A percentile compares a stretch with the other conserved stretches of the same genome.
Conservation (phyloP, 2,113 vertebrate species). For the Edolisoma coerulescens region DNA sequence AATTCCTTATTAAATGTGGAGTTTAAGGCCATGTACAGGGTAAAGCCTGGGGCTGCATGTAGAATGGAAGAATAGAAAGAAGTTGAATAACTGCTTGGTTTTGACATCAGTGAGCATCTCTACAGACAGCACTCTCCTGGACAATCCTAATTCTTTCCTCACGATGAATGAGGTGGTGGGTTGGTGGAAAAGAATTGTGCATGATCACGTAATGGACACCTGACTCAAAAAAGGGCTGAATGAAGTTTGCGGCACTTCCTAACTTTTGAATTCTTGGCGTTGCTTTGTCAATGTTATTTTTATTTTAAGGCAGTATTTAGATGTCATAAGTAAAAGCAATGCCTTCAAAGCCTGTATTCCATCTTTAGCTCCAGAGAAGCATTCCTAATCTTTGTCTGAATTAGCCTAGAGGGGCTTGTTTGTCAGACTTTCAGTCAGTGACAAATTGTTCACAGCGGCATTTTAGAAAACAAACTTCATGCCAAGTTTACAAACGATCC, state of each 20-base stretch:
- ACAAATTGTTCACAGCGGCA: background rate
- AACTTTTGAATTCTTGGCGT: background rate
- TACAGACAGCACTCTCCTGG: background rate
- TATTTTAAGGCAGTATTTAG: background rate
- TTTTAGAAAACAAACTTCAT: conserved; percentile 5
- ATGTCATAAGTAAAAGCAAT: background rate
- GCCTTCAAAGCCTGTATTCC: background rate
- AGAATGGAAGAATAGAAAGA: background rate
- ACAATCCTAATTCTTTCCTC: background rate
- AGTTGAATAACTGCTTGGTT: background rate
- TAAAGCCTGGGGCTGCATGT: background rate
- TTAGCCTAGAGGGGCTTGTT: background rate
- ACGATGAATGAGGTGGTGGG: background rate
- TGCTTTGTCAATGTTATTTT: background rate
- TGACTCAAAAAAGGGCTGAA: background rate
- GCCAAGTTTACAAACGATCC: background rate
- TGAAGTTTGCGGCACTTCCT: background rate
- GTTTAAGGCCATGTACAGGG: background rate
- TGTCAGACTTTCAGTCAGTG: background rate
- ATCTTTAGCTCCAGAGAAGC: background rate
- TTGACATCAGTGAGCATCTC: background rate
- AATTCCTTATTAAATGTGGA: background rate
- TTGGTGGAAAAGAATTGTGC: background rate
- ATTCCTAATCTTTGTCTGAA: background rate
- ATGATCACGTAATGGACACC: background rate